Evolutionary conservation across 2,797 vertebrate genomes (phyloP), one percentile per base, ranked within the genome.

Genomic region (Synaphobranchus kaupii): DNA sequence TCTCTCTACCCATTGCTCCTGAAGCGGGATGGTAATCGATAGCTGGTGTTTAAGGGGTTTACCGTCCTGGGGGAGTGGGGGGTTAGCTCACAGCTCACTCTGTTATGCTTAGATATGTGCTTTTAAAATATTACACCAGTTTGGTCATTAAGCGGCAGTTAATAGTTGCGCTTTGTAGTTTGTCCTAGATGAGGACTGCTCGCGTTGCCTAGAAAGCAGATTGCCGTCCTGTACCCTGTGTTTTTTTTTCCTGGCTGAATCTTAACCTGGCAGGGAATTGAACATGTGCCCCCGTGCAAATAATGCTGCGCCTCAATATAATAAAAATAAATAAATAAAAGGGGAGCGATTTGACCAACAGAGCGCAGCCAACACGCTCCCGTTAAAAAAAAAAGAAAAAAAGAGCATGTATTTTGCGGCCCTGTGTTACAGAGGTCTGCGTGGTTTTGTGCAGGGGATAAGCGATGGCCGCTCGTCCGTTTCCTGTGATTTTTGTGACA

Each of bases 401-500:
- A 50, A 50, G 6, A 7, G 48, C 48, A 2, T 20, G 15, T 60
- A 44, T 31, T 12, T 17, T 20, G 28, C 8, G 54, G 28, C 10
- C 52, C 28, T 22, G 39, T 63, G 34, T 58, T 31, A 28, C 66
- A 84, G 93, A 89, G 84, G 87, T 80, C 0, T 78, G 73, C 20
- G 0, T 78, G 17, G 15, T 39, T 28, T 9, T 12, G 89, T 89
- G 34, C 82, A 31, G 22, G 28, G 66, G 84, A 85, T 81, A 81
- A 85, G 44, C 48, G 39, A 31, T 60, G 84, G 83, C 66, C 28
- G 84, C 58, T 20, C 87, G 86, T 88, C 80, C 87, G 83, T 86
- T 60, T 89, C 78, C 86, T 92, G 90, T 91, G 85, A 88, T 91
- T 87, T 87, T 91, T 93, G 85, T 83, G 89, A 86, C 88, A 81